Evolutionary conservation across 2,888 invertebrate species (phyloP).

Genomic region (Drosophila aldrichi): DNA sequence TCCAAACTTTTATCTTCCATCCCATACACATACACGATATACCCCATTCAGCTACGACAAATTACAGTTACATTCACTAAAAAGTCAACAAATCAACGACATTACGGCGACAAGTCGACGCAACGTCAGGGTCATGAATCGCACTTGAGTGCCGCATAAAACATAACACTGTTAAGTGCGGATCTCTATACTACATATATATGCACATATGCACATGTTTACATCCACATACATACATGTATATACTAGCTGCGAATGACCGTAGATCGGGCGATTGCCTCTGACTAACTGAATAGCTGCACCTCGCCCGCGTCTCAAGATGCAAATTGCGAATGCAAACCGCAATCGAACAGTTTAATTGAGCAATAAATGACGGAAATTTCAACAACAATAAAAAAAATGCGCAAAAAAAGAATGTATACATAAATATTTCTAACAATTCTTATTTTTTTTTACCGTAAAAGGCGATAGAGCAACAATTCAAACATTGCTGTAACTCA

Average conservation of each 20-base stretch:
- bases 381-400: constrained; percentile 36
- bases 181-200: constrained; percentile 12
- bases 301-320: constrained; percentile 20
- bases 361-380: constrained; percentile 77
- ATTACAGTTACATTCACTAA: constrained; percentile 22
- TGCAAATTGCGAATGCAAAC: constrained; percentile 63
- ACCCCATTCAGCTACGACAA: constrained; percentile 18
- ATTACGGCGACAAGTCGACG: constrained; percentile 34
- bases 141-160: constrained; percentile 52
- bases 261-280: constrained; percentile 39
- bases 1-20: neutral
- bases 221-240: neutral
- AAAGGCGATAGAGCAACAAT: constrained; percentile 33
- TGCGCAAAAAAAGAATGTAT: neutral
- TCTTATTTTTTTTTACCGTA: constrained; percentile 23
- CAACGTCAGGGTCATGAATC: constrained; percentile 47
- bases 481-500: constrained; percentile 34
- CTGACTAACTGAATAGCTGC: constrained; percentile 32
- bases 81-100: constrained; percentile 36
- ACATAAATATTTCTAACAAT: constrained; percentile 17
- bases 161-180: constrained; percentile 40
- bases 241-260: constrained; percentile 37
- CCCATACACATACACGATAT: constrained; percentile 8
- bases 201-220: neutral
- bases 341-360: constrained; percentile 68